Percentiles rank a stretch among this genome's conserved stretches.
Evolutionary conservation across 2,113 vertebrate species (phyloP).

Genomic region (Hemiprocne comata): DNA sequence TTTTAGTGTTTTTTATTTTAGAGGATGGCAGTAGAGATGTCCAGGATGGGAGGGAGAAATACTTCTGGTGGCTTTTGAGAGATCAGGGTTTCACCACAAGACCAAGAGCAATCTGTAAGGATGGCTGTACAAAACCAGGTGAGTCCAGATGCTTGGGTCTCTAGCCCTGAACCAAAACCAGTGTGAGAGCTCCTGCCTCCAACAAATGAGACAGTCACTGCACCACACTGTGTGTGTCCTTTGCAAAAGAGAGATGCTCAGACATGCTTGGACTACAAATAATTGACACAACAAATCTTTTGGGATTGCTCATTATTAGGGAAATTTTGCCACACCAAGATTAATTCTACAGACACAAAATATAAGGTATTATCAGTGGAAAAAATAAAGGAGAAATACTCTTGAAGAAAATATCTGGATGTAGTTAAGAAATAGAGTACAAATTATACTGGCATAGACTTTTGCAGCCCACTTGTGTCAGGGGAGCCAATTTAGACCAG

Average conservation of each 20-base stretch:
- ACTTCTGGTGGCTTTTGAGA: background rate
- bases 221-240: background rate
- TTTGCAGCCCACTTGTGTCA: background rate
- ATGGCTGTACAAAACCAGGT: background rate
- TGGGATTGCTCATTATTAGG: background rate
- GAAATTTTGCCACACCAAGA: background rate
- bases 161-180: background rate
- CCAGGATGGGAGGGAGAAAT: background rate
- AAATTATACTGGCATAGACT: background rate
- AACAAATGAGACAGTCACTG: background rate
- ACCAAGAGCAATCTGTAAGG: background rate
- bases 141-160: background rate
- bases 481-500: background rate
- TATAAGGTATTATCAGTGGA: background rate
- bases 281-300: background rate
- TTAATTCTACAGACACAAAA: background rate
- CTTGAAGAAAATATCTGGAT: background rate
- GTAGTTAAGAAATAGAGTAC: background rate
- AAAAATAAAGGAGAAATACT: background rate
- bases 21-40: background rate
- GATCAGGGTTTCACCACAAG: background rate
- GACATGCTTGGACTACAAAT: background rate
- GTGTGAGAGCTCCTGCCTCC: background rate
- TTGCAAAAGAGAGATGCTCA: background rate
- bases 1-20: background rate